These are phyloP conservation scores for Andrena cerasifolii DNA, from an alignment of 1,140 invertebrate species.

Conservation along the genomic window DNA sequence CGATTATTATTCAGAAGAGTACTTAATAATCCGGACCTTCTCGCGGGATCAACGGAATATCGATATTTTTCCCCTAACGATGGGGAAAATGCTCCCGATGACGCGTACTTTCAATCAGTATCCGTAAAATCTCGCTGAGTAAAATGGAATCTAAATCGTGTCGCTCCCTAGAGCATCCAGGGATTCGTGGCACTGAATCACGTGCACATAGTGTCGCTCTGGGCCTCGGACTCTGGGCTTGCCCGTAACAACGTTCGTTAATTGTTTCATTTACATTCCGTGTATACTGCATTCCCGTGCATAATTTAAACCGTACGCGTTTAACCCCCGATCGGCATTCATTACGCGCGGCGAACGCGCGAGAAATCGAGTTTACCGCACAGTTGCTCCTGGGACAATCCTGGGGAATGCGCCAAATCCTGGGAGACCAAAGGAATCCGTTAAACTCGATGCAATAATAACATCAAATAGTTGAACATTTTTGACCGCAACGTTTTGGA, in stretches of 20 bases:
- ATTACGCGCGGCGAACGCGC: constrained; percentile 30
- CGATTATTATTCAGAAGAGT: no score
- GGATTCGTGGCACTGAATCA: constrained; percentile 21
- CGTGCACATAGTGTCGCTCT: no score
- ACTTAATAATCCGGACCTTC: no score
- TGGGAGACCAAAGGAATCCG: background rate
- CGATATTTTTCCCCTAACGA: constrained; percentile 9
- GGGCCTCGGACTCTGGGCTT: background rate
- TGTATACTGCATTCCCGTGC: constrained; percentile 44
- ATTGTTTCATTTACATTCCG: constrained; percentile 52
- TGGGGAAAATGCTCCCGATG: background rate
- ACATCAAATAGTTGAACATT: background rate
- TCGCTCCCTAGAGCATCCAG: background rate
- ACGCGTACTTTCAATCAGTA: background rate
- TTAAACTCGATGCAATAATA: background rate
- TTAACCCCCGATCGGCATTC: constrained; percentile 46
- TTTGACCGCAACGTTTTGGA: no score
- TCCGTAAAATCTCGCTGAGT: background rate
- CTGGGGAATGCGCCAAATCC: background rate
- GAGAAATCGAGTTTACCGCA: constrained; percentile 43
- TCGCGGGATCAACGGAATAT: background rate
- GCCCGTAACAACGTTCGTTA: constrained; percentile 1
- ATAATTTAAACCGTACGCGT: constrained; percentile 28
- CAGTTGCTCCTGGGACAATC: constrained; percentile 5
- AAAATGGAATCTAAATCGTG: background rate